Conservation (phyloP, 1,140 invertebrate genomes). For the Procambarus virginalis region DNA sequence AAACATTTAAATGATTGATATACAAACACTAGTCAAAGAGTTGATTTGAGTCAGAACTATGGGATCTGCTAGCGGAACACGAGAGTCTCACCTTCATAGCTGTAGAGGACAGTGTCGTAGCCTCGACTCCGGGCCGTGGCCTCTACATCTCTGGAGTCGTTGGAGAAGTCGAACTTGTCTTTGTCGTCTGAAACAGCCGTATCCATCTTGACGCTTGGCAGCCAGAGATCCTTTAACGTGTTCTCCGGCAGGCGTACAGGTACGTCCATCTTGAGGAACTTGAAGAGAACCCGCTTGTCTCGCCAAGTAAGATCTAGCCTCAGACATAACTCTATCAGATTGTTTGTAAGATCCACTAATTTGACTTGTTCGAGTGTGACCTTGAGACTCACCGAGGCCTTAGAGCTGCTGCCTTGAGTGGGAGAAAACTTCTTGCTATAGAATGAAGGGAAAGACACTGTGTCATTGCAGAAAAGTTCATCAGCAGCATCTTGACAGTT, state of each 20-base stretch:
- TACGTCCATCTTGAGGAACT: slow-evolving; percentile 1
- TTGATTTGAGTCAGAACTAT: not conserved
- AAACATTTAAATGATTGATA: not conserved
- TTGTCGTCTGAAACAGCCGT: slow-evolving; percentile 12
- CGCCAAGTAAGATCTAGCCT: slow-evolving; percentile 23
- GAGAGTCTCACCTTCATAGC: slow-evolving; percentile 17
- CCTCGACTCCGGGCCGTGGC: slow-evolving; percentile 11
- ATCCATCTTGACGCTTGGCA: slow-evolving; percentile 26
- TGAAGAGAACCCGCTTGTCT: slow-evolving; percentile 19
- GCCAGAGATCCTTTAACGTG: slow-evolving; percentile 5
- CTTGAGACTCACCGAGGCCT: slow-evolving; percentile 9
- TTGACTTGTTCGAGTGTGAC: slow-evolving; percentile 30
- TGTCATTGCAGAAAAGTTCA: slow-evolving; percentile 26
- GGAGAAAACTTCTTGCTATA: slow-evolving; percentile 45
- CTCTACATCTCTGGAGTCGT: not conserved
- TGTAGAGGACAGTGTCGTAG: not conserved
- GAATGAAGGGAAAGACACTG: not conserved
- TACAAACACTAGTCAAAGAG: not conserved
- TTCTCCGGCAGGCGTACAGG: not conserved
- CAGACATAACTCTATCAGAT: slow-evolving; percentile 16
- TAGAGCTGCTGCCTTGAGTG: not conserved
- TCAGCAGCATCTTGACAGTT: slow-evolving; percentile 35
- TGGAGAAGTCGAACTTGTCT: slow-evolving; percentile 10
- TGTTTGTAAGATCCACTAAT: not conserved
- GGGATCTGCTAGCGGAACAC: too few species aligned